These are phyloP conservation scores for Bufo gargarizans DNA, from an alignment of 2,113 vertebrate species.

Conservation along the genomic window DNA sequence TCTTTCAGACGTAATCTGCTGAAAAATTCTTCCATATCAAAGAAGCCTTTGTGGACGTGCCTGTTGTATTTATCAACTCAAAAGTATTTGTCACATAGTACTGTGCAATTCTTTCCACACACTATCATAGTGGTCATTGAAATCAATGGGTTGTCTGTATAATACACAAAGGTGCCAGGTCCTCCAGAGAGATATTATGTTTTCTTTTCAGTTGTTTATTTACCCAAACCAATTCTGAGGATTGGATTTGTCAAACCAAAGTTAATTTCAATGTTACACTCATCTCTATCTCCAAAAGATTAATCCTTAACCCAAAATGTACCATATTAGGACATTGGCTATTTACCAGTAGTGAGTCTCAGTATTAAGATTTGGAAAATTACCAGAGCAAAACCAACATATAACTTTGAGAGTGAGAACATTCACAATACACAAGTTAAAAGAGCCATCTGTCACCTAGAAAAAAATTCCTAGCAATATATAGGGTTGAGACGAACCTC, in stretches of 20 bases:
- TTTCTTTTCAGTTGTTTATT: no score
- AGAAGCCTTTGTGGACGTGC: no score
- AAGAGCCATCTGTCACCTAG: constrained; percentile 5
- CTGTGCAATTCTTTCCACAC: no score
- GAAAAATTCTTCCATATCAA: no score
- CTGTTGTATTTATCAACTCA: no score
- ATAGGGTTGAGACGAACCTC: not conserved
- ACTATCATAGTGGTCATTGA: no score
- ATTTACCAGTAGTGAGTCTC: not conserved
- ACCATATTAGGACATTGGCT: not conserved
- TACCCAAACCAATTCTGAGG: not conserved
- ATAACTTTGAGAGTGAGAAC: not conserved
- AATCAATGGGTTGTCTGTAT: not conserved
- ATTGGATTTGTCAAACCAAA: not conserved
- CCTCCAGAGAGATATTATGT: not conserved
- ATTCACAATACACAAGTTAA: not conserved
- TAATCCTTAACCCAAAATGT: no score
- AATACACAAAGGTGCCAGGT: not conserved
- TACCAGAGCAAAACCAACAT: not conserved
- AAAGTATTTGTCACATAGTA: no score
- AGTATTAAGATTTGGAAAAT: not conserved
- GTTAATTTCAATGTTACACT: not conserved
- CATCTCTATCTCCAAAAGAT: not conserved
- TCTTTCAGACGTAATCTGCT: no score
- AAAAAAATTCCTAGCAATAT: not conserved